phyloP scores from a whole-genome alignment of 2,797 vertebrate species.

The Lindbergichthys nudifrons region DNA sequence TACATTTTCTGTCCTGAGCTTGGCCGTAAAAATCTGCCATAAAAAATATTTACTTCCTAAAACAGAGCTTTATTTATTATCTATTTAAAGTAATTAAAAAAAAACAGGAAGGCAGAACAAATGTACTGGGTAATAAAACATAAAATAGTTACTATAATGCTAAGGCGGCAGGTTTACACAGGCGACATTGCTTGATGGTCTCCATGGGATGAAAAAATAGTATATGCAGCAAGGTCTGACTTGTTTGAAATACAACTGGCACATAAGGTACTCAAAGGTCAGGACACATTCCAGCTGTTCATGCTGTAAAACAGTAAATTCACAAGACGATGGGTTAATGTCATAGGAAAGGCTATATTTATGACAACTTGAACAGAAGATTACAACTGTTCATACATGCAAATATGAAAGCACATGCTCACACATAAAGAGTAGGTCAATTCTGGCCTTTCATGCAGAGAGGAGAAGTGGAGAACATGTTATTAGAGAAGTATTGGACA shows the following conservation, averaged over 20 bases:
- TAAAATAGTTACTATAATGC: background rate
- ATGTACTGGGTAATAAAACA: background rate
- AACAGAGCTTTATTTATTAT: background rate
- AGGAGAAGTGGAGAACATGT: conserved; percentile 49
- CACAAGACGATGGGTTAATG: conserved; percentile 11
- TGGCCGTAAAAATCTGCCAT: background rate
- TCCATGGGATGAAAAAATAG: background rate
- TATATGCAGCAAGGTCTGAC: background rate
- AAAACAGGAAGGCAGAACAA: background rate
- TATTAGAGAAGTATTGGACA: conserved; percentile 40
- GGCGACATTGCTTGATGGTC: background rate
- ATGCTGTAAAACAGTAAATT: conserved; percentile 30
- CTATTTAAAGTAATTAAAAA: background rate
- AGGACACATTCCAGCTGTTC: conserved; percentile 38
- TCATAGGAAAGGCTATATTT: conserved; percentile 33
- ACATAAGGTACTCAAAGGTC: background rate
- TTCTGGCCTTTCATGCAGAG: conserved; percentile 23
- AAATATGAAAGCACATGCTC: conserved; percentile 7
- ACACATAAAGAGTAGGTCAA: conserved; percentile 4
- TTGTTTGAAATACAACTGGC: conserved; percentile 21
- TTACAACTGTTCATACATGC: conserved; percentile 29
- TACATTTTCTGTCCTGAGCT: background rate
- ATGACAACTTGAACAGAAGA: conserved; percentile 24
- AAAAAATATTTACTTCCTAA: background rate
- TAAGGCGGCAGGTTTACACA: background rate